phyloP scores from a whole-genome alignment of 92 coral and sea anemone species.

The Anthopleura xanthogrammica region DNA sequence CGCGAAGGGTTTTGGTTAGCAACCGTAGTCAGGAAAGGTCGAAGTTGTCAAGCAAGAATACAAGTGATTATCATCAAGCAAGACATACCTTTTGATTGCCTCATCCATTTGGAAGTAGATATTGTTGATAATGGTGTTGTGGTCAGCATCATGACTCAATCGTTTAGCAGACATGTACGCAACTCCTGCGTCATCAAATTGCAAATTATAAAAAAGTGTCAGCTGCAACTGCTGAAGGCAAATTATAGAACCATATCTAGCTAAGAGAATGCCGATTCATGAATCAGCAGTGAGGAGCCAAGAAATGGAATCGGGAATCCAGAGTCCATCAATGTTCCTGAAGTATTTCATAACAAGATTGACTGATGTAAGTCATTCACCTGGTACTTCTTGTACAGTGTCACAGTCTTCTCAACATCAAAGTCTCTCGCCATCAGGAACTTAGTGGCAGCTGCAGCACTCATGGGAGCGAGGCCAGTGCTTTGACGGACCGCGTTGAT shows the following conservation, averaged over 20 bases:
- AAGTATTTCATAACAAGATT: no score
- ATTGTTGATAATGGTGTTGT: slow-evolving; percentile 22
- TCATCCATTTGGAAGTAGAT: slow-evolving; percentile 48
- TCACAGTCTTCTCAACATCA: slow-evolving; percentile 28
- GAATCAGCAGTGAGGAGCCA: no score
- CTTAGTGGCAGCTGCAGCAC: slow-evolving; percentile 36
- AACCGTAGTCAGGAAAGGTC: no score
- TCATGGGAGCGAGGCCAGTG: slow-evolving; percentile 42
- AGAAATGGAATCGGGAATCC: no score
- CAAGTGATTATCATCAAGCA: no score
- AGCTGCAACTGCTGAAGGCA: no score
- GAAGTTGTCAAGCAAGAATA: no score
- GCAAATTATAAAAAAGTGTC: no score
- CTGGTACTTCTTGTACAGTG: slow-evolving; percentile 39
- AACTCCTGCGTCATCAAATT: background rate
- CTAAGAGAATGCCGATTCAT: no score
- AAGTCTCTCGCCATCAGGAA: slow-evolving; percentile 53
- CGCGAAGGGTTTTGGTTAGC: no score
- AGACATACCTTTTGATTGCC: slow-evolving; percentile 31
- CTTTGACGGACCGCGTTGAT: slow-evolving; percentile 6
- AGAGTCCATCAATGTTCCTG: background rate
- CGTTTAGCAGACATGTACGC: slow-evolving; percentile 15
- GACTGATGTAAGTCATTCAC: slow-evolving; percentile 2
- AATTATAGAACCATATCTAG: no score
- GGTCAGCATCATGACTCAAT: background rate